phyloP scores from a whole-genome alignment of 2,113 vertebrate species.

The Pampusana beccarii region DNA sequence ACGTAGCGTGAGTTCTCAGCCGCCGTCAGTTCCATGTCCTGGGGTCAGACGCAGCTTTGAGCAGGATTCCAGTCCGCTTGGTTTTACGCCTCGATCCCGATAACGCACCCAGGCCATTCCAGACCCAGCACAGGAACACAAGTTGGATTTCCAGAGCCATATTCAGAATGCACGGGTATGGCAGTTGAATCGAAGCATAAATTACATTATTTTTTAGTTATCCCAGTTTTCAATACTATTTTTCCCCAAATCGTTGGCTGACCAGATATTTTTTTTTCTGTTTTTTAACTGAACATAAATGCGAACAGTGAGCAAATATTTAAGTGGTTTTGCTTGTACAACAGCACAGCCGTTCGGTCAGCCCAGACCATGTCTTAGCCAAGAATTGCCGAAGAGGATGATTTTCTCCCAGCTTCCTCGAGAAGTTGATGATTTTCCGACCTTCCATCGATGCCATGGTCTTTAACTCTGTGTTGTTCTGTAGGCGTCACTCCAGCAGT shows the following conservation, averaged over 20 bases:
- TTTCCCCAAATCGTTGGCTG: not conserved
- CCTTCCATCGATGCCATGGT: slow-evolving; percentile 48
- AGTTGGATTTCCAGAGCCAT: not conserved
- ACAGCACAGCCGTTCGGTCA: not conserved
- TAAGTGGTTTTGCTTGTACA: not conserved
- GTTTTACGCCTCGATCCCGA: rapidly evolving
- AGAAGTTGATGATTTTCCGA: not conserved
- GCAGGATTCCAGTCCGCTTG: not conserved
- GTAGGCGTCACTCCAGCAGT: slow-evolving; percentile 95
- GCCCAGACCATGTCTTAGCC: not conserved
- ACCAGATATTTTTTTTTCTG: too few species aligned
- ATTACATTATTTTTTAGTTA: not conserved
- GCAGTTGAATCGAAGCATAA: not conserved
- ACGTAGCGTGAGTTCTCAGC: rapidly evolving
- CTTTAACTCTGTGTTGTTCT: slow-evolving; percentile 80
- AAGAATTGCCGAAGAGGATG: not conserved
- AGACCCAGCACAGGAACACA: not conserved
- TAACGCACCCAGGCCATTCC: not conserved
- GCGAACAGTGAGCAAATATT: not conserved
- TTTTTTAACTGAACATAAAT: not conserved
- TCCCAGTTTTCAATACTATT: not conserved
- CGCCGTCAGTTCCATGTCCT: rapidly evolving
- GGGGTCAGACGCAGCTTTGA: not conserved
- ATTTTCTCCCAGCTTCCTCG: not conserved
- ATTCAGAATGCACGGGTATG: not conserved